A percentile compares a stretch with the other conserved stretches of the same genome.
Evolutionary conservation across 2,797 vertebrate genomes (phyloP).

Genomic region (Florisuga fusca): DNA sequence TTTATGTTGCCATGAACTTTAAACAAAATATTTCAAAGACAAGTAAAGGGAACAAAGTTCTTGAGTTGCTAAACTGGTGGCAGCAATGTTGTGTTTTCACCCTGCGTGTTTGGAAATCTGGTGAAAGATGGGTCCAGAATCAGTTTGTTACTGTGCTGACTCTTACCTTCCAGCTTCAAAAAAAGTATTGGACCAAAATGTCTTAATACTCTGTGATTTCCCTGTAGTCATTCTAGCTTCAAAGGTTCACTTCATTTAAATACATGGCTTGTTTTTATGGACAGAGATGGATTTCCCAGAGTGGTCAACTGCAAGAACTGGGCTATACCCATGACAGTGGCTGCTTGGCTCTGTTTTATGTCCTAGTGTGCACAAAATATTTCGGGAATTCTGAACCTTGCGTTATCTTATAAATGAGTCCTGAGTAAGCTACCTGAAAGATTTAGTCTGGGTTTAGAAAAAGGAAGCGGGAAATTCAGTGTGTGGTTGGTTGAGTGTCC

Average conservation of each 20-base stretch:
- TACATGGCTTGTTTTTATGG: background rate
- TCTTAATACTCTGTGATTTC: background rate
- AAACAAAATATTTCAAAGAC: background rate
- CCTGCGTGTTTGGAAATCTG: background rate
- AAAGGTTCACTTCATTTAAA: background rate
- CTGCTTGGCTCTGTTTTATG: background rate
- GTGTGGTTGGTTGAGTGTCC: background rate
- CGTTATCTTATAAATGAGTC: background rate
- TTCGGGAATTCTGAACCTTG: background rate
- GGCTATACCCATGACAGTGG: background rate
- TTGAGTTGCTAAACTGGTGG: background rate
- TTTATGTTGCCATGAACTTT: constrained; percentile 24
- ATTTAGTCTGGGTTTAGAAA: background rate
- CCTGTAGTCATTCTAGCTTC: background rate
- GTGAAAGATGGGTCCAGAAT: background rate
- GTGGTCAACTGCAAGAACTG: background rate
- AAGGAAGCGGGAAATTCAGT: background rate
- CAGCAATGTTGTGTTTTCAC: background rate
- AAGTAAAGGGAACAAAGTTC: background rate
- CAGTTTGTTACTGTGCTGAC: background rate
- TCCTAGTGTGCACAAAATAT: rapidly evolving
- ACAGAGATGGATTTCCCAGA: background rate
- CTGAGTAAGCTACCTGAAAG: background rate
- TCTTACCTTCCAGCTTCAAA: background rate
- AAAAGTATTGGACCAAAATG: background rate